phyloP scores from a whole-genome alignment of 2,888 invertebrate species.

The Empis stercorea region DNA sequence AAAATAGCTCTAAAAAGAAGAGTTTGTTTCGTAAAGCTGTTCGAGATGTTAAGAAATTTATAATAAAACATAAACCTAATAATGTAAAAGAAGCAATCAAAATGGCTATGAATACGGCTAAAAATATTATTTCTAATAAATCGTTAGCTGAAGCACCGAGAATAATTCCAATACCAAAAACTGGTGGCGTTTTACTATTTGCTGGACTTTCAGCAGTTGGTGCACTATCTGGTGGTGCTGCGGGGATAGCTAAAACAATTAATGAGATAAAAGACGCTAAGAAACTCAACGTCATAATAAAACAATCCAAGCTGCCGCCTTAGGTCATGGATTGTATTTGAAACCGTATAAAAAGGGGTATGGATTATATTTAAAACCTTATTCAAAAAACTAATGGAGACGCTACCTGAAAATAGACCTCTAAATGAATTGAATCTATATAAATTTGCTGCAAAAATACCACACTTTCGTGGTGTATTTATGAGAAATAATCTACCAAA shows the following conservation, averaged over 20 bases:
- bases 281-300: slow-evolving; percentile 21
- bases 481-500: slow-evolving; percentile 20
- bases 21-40: too few relatives aligned
- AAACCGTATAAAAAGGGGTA: slow-evolving; percentile 17
- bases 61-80: too few relatives aligned
- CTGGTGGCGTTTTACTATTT: slow-evolving; percentile 23
- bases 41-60: too few relatives aligned
- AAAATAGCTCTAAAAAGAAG: too few relatives aligned
- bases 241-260: slow-evolving; percentile 25
- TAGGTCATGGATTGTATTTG: slow-evolving; percentile 19
- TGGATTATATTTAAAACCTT: slow-evolving; percentile 19
- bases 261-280: slow-evolving; percentile 16
- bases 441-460: too few relatives aligned
- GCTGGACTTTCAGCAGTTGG: slow-evolving; percentile 25
- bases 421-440: too few relatives aligned
- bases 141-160: slow-evolving; percentile 12
- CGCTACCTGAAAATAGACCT: background rate
- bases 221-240: slow-evolving; percentile 23
- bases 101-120: too few relatives aligned
- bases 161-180: slow-evolving; percentile 23
- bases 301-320: slow-evolving; percentile 23
- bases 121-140: too few relatives aligned
- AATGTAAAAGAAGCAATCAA: too few relatives aligned
- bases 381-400: background rate
- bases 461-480: slow-evolving; percentile 21